Evolutionary conservation across 2,888 invertebrate genomes (phyloP).

Genomic region (Melinaea marsaeus): DNA sequence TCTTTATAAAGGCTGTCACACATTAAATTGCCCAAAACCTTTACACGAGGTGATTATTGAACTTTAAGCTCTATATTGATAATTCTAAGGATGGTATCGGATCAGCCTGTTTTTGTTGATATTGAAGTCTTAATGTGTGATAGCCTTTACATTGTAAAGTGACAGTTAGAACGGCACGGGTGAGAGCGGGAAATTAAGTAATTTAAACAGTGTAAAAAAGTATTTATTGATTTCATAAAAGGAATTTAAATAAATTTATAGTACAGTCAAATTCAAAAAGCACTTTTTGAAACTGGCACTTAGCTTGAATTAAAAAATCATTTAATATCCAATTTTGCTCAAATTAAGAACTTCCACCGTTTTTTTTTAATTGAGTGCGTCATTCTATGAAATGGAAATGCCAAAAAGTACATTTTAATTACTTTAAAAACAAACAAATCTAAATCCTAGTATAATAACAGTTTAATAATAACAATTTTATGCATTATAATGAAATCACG

Average conservation of each 20-base stretch:
- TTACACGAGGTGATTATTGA: no score
- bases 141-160: constrained; percentile 28
- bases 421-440: constrained; percentile 18
- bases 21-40: no score
- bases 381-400: constrained; percentile 21
- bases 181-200: constrained; percentile 18
- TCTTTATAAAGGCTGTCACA: constrained; percentile 15
- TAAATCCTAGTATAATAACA: constrained; percentile 29
- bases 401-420: constrained; percentile 21
- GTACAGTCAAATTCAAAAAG: constrained; percentile 9
- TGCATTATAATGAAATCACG: constrained; percentile 25
- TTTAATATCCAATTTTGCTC: constrained; percentile 53
- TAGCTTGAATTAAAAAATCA: constrained; percentile 27
- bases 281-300: constrained; percentile 31
- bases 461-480: constrained; percentile 23
- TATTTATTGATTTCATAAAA: constrained; percentile 3
- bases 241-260: not conserved
- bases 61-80: no score
- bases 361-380: constrained; percentile 26
- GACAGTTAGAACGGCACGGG: constrained; percentile 23
- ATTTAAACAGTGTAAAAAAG: constrained; percentile 2
- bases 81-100: no score
- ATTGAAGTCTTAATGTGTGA: no score
- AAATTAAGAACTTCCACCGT: constrained; percentile 62
- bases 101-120: no score